Evolutionary conservation across 1,140 invertebrate species (phyloP), one percentile per base, ranked within the genome.

Genomic region (Drosophila elegans): DNA sequence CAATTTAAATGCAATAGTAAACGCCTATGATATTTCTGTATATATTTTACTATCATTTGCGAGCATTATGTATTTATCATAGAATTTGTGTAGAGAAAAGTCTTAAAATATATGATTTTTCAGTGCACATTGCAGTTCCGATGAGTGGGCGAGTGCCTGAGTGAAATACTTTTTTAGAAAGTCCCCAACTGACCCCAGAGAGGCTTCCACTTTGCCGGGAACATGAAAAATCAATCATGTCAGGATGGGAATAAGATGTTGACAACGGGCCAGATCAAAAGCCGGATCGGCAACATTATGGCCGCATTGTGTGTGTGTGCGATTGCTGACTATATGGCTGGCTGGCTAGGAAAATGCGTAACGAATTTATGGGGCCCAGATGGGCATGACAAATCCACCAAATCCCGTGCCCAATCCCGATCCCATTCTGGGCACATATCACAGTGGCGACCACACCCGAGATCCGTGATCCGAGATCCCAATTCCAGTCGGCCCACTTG

Each of bases 171-270:
- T 78, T 71, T 79, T 83, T 75, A 85, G 81, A 86, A 86, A 85
- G 78, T 81, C 60, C 48, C 57, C 67, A 66, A 29, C n/a, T 57
- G 67, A 71, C 44, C 67, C 34, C 36, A 71, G 36, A 57, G 42
- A 48, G 44, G 4, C 36, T 46, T 38, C 44, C 36, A 69, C 64
- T 57, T 57, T 9, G 52, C 42, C 12, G 36, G 45, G 44, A 75
- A 88, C 78, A 88, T 75, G 83, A 57, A 75, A 85, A 88, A 88
- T 85, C 82, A 85, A 85, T 85, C 83, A 85, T 85, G 82, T 88
- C 82, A 74, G 62, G 46, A 71, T n/a, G 59, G 61, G 59, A 85
- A 85, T 85, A 88, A 85, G 82, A 85, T 85, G 83, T 85, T 85
- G 82, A 85, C 82, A 88, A 78, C 56, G 63, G 63, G 38, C 49